Evolutionary conservation across 2,113 vertebrate genomes (phyloP).

Genomic region (Ahaetulla prasina): DNA sequence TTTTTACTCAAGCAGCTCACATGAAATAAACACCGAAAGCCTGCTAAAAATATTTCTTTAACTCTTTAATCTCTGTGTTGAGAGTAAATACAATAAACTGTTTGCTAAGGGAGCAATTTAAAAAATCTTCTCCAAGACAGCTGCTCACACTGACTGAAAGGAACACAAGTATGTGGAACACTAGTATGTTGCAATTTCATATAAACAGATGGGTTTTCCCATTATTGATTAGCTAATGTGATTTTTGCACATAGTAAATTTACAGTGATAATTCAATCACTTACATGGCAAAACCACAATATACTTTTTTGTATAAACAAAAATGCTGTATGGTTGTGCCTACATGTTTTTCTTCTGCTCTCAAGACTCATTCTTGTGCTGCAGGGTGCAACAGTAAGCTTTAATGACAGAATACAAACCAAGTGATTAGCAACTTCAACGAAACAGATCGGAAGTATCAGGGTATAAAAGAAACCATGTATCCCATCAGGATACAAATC

Average conservation of each 20-base stretch:
- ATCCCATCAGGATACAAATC: conserved; percentile 60
- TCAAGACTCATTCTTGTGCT: background rate
- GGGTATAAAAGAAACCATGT: background rate
- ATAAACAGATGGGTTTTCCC: conserved; percentile 23
- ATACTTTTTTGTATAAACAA: background rate
- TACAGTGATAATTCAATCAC: background rate
- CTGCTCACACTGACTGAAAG: conserved; percentile 4
- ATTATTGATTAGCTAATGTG: background rate
- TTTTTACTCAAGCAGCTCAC: background rate
- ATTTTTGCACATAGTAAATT: background rate
- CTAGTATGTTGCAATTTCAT: conserved; percentile 61
- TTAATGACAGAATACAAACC: background rate
- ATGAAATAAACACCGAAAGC: background rate
- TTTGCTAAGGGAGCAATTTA: background rate
- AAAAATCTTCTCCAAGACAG: background rate
- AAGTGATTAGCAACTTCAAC: background rate
- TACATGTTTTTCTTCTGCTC: background rate
- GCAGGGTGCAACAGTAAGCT: background rate
- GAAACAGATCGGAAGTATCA: background rate
- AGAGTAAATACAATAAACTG: background rate
- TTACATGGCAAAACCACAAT: background rate
- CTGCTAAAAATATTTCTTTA: background rate
- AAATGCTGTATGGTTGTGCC: background rate
- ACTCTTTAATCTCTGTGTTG: background rate
- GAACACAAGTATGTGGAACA: conserved; percentile 46